A percentile compares a stretch with the other conserved stretches of the same genome.
These are phyloP conservation scores for Cheilosia scutellata DNA, from an alignment of 2,888 invertebrate genomes.

Conservation along the genomic window DNA sequence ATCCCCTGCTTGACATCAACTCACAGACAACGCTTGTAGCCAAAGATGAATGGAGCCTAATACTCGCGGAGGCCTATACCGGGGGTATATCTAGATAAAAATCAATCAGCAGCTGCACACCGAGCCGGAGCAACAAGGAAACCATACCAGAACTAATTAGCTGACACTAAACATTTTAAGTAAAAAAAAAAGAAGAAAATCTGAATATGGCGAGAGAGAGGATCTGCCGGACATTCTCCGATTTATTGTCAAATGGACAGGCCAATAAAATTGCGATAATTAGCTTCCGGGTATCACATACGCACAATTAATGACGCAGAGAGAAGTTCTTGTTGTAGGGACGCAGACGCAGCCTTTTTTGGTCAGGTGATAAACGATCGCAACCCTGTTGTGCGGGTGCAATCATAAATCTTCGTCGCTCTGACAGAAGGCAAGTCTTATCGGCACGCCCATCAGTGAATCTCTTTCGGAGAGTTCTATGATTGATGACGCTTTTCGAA, in stretches of 20 bases:
- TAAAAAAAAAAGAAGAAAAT: constrained; percentile 48
- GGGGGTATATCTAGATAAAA: constrained; percentile 51
- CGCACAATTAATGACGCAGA: constrained; percentile 37
- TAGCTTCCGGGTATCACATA: constrained; percentile 68
- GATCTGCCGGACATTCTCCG: constrained; percentile 46
- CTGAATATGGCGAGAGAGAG: constrained; percentile 13
- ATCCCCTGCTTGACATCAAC: constrained; percentile 31
- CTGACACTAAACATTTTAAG: constrained; percentile 68
- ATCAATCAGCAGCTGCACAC: constrained; percentile 71
- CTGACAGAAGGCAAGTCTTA: constrained; percentile 65
- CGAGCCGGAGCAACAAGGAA: constrained; percentile 45
- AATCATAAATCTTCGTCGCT: constrained; percentile 68
- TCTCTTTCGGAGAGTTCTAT: constrained; percentile 46
- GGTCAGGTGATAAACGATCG: constrained; percentile 67
- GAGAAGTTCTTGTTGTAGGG: background rate
- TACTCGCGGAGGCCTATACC: background rate
- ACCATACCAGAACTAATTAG: constrained; percentile 67
- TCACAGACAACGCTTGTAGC: constrained; percentile 6
- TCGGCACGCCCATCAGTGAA: constrained; percentile 57
- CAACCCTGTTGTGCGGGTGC: constrained; percentile 61
- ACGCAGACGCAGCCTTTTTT: background rate
- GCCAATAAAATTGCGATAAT: constrained; percentile 58
- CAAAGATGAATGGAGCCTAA: constrained; percentile 21
- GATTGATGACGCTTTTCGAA: constrained; percentile 62
- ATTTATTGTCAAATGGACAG: constrained; percentile 49